Evolutionary conservation across 2,113 vertebrate genomes (phyloP).

Genomic region (Cygnus buccinator): DNA sequence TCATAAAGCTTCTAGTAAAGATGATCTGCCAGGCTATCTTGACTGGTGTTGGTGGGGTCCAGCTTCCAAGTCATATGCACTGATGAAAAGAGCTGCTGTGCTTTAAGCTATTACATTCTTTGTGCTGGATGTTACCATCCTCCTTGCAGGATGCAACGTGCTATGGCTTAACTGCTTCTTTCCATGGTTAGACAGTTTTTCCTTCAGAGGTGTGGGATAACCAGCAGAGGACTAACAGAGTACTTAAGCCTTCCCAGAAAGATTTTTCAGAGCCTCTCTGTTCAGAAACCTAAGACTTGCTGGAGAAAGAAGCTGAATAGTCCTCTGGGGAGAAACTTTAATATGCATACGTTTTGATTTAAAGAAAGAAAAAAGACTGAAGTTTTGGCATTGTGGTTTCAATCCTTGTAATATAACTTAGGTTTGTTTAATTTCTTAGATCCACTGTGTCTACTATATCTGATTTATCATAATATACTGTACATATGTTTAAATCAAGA

Average conservation of each 20-base stretch:
- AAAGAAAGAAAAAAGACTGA: background rate
- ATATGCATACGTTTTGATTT: background rate
- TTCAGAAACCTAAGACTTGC: background rate
- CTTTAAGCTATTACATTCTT: background rate
- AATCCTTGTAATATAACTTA: background rate
- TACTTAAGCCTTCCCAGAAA: background rate
- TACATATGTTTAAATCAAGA: background rate
- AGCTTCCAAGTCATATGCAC: background rate
- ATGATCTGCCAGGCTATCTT: background rate
- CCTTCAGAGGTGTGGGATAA: background rate
- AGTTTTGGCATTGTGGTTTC: background rate
- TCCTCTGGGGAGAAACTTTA: background rate
- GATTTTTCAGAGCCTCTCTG: background rate
- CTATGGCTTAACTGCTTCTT: background rate
- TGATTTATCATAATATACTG: background rate
- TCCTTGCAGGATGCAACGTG: background rate
- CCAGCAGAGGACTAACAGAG: background rate
- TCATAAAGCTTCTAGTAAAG: background rate
- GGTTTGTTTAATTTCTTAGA: background rate
- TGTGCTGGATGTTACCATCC: background rate
- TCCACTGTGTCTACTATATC: background rate
- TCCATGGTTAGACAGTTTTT: background rate
- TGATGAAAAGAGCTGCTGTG: background rate
- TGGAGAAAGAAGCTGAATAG: background rate
- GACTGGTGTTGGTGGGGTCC: background rate